Evolutionary conservation across 2,113 vertebrate genomes (phyloP).

Genomic region (Oreochromis niloticus): DNA sequence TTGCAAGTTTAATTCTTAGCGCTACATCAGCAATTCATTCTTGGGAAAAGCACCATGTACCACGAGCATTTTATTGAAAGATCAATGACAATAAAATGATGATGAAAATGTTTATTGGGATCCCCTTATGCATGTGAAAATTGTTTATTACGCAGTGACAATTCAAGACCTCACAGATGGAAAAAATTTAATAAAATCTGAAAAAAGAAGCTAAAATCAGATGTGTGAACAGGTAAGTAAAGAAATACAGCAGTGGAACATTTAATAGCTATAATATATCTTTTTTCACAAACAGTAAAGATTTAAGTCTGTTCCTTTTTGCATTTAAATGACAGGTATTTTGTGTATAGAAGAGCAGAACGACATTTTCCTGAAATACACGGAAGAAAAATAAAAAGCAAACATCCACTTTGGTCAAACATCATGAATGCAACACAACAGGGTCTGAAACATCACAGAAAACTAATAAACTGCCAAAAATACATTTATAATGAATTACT

Average conservation of each 20-base stretch:
- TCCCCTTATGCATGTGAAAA: neutral
- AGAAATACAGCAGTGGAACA: neutral
- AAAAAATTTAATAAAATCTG: neutral
- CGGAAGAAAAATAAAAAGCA: neutral
- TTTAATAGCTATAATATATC: neutral
- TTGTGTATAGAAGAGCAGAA: neutral
- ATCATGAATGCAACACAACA: neutral
- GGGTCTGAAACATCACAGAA: neutral
- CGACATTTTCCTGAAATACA: neutral
- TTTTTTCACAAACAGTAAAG: neutral
- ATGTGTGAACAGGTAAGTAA: neutral
- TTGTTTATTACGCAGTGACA: neutral
- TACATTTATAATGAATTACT: neutral
- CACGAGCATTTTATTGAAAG: neutral
- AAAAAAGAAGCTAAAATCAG: neutral
- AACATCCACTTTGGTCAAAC: neutral
- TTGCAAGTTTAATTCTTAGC: neutral
- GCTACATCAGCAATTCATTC: neutral
- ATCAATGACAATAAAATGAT: neutral
- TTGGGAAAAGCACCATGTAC: accelerated
- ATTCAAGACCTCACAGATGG: neutral
- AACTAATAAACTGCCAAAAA: neutral
- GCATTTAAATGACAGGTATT: neutral
- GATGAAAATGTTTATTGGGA: neutral
- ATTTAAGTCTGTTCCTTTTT: neutral